phyloP scores from a whole-genome alignment of 2,888 invertebrate genomes.

The Nemotelus pantherinus region DNA sequence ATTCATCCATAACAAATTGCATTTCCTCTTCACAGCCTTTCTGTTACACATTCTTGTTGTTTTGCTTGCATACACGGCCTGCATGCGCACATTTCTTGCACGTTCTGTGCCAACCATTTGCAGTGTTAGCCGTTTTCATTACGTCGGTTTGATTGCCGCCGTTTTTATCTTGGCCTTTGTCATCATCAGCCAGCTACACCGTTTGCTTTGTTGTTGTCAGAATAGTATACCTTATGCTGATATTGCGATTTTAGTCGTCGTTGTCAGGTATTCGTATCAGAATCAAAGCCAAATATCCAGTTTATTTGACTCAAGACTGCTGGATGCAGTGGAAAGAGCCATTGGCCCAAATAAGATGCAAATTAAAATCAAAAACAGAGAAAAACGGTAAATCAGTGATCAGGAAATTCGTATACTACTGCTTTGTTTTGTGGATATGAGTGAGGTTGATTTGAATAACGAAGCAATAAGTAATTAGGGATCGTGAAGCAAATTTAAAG shows the following conservation, averaged over 20 bases:
- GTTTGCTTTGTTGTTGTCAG: too few relatives aligned
- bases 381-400: background rate
- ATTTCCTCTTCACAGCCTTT: conserved; percentile 38
- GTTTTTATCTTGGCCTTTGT: too few relatives aligned
- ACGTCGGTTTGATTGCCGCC: background rate
- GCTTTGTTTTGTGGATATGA: conserved; percentile 28
- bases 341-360: conserved; percentile 28
- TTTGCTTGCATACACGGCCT: too few relatives aligned
- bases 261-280: background rate
- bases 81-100: too few relatives aligned
- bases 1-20: conserved; percentile 52
- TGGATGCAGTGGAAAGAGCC: background rate
- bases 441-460: conserved; percentile 45
- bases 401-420: background rate
- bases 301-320: background rate
- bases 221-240: background rate
- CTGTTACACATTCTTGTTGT: background rate
- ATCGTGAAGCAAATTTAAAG: background rate
- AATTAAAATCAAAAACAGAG: conserved; percentile 24
- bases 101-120: conserved; percentile 3
- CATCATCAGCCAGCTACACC: too few relatives aligned
- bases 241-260: background rate
- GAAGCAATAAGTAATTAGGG: conserved; percentile 46
- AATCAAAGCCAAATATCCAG: background rate
- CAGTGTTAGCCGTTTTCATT: background rate